phyloP scores from a whole-genome alignment of 2,888 invertebrate genomes.

The Microplitis manilae region DNA sequence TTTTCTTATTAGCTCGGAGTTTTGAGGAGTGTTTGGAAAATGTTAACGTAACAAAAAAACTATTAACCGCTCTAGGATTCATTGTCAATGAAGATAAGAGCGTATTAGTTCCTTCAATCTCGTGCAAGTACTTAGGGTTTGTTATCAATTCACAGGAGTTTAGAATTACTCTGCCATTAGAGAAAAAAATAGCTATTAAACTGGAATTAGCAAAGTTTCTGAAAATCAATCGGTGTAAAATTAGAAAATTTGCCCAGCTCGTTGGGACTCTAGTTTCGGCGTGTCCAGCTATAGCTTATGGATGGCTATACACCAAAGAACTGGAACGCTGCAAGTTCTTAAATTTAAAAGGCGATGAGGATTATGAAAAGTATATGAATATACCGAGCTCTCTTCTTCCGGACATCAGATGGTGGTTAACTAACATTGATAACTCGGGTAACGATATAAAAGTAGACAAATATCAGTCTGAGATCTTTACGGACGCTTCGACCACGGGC shows the following conservation, averaged over 20 bases:
- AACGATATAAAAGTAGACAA: slow-evolving; percentile 33
- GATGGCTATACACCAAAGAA: slow-evolving; percentile 46
- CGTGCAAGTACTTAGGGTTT: slow-evolving; percentile 16
- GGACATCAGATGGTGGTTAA: slow-evolving; percentile 39
- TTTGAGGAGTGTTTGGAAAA: neutral
- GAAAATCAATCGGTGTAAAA: slow-evolving; percentile 33
- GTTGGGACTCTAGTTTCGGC: slow-evolving; percentile 77
- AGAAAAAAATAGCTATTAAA: slow-evolving; percentile 19
- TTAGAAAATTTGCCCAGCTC: slow-evolving; percentile 40
- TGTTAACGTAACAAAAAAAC: neutral
- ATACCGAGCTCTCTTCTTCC: slow-evolving; percentile 23
- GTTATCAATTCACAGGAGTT: slow-evolving; percentile 11
- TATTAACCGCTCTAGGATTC: slow-evolving; percentile 6
- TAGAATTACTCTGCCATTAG: neutral
- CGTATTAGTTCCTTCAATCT: neutral
- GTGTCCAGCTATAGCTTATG: slow-evolving; percentile 47
- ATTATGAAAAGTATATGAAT: slow-evolving; percentile 37
- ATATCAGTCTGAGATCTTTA: slow-evolving; percentile 32
- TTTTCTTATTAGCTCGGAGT: neutral
- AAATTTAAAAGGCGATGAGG: slow-evolving; percentile 13
- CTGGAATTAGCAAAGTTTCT: neutral
- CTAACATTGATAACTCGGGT: slow-evolving; percentile 21
- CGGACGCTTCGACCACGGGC: slow-evolving; percentile 35
- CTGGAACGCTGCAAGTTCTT: slow-evolving; percentile 38
- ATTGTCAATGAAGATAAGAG: slow-evolving; percentile 12